Evolutionary conservation across 1,140 invertebrate species (phyloP), one percentile per base, ranked within the genome.

Genomic region (Chionoecetes opilio): DNA sequence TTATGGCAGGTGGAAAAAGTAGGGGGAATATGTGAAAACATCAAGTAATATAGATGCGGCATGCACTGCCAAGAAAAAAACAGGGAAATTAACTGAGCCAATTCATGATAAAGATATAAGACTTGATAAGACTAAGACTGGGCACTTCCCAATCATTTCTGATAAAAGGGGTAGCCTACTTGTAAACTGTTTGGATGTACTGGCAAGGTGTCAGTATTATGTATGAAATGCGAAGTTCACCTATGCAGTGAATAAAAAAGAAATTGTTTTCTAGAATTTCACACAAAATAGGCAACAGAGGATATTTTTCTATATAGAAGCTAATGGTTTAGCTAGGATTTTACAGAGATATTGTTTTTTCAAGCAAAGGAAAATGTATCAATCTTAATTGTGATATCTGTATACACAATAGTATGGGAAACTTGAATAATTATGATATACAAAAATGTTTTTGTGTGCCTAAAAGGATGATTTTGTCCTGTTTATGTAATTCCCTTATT

Each of bases 211-310:
- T 37, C 88, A 46, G n/a, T 90, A n/a, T 90, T n/a, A n/a, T 90
- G 88, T 37, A 41, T 90, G 88, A 90, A 90, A 38, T 90, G 88
- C 41, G 88, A 90, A 21, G 88, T 46, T 17, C 41, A 90, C 41
- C 31, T 90, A 11, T 90, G 38, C 31, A 41, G 88, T 90, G 88
- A 90, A 38, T 90, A 14, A 90, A 90, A 90, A 37, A 90, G 88
- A 41, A 90, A 90, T n/a, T 90, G 88, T 29, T 90, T 90, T 41
- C 38, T 90, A 90, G 88, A 90, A 6, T 90, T 90, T 90, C 88
- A 90, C 34, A 90, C 88, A 41, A 90, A 90, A 41, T 90, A 90
- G 88, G 3, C 14, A 6, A 31, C 3, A 37, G 21, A 11, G 5
- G 53, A 21, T 75, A 75, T 75, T n/a, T n/a, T n/a, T n/a, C n/a